Percentiles rank a stretch among this genome's conserved stretches.
phyloP scores from a whole-genome alignment of 1,140 invertebrate species.

The Drosophila triauraria region DNA sequence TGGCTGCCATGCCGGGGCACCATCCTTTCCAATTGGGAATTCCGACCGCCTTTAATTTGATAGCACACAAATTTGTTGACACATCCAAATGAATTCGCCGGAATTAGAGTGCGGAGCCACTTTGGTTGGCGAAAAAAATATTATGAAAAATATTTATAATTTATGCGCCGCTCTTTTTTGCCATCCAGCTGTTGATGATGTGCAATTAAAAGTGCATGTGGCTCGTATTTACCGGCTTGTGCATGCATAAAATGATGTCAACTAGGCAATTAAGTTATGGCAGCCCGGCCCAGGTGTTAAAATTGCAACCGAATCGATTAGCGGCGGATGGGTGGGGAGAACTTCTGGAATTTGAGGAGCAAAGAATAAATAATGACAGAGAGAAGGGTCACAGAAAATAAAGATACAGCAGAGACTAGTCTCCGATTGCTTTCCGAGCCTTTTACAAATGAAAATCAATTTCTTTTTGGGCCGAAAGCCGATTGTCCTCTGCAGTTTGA shows the following conservation, averaged over 20 bases:
- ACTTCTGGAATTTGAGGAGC: too few relatives aligned
- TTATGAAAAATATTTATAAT: slow-evolving; percentile 33
- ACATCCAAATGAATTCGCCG: slow-evolving; percentile 16
- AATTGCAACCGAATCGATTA: slow-evolving; percentile 18
- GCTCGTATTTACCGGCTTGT: slow-evolving; percentile 12
- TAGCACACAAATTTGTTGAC: slow-evolving; percentile 35
- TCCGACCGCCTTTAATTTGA: slow-evolving; percentile 32
- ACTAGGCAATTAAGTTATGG: slow-evolving; percentile 51
- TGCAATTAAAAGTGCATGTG: slow-evolving; percentile 48
- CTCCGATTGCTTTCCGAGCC: too few relatives aligned
- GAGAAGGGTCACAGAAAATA: too few relatives aligned
- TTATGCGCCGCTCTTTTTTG: slow-evolving; percentile 34
- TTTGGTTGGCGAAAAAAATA: slow-evolving; percentile 18
- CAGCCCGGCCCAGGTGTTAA: slow-evolving; percentile 31
- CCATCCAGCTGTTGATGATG: slow-evolving; percentile 37
- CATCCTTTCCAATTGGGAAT: slow-evolving; percentile 11
- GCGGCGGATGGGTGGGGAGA: background rate
- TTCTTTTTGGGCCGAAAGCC: background rate
- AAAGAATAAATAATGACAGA: too few relatives aligned
- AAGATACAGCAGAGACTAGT: too few relatives aligned
- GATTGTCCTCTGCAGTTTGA: slow-evolving; percentile 37
- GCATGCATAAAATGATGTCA: slow-evolving; percentile 46
- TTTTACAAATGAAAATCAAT: background rate
- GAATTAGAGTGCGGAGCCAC: slow-evolving; percentile 22
- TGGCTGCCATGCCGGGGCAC: background rate